Evolutionary conservation across 37 sponge, comb jelly and placozoan species (phyloP), one percentile per base, ranked within the genome.

Genomic region (Cliona cf. orientalis): DNA sequence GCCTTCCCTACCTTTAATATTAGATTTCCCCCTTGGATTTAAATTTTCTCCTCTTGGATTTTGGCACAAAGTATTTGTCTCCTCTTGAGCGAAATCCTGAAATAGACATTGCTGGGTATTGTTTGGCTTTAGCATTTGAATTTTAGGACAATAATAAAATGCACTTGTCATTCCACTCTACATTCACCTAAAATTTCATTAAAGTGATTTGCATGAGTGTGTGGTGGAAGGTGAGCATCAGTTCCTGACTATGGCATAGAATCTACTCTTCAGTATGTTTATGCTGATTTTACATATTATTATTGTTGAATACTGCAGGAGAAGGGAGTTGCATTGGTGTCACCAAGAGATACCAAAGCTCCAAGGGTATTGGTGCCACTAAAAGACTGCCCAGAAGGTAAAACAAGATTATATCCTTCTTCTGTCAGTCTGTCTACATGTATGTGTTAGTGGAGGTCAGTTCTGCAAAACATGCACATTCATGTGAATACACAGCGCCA

Each of bases 291-390:
- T 65, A 29, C n/a, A 21, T 35, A 35, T 53, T 82, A 70, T 58
- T 25, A 39, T 25, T 70, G 42, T 70, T 35, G n/a, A 17, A 17
- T 36, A 28, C 26, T 67, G 56, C 40, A 89, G 79, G 58, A 3
- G 21, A 71, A 65, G 14, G 59, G 66, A 21, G 1, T 63, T 19
- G 97, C 87, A 4, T 31, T 94, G n/a, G 69, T 97, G 42, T 83
- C 87, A 59, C 99, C 99, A 45, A 72, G 57, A 32, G 99, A 98
- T 45, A 45, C 46, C 42, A 65, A 90, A 12, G 26, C 94, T 0
- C 99, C 99, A 17, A 78, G 99, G 2, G 66, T 96, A 14, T 23
- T 93, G 9, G 69, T 96, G 11, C 93, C 99, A 40, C 75, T 98
- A 3, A 17, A 31, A 28, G 83, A 94, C 40, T 91, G 91, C 45